Percentiles rank a stretch among this genome's conserved stretches.
Conservation (phyloP, 2,113 vertebrate species). For the Chelonoidis abingdonii region DNA sequence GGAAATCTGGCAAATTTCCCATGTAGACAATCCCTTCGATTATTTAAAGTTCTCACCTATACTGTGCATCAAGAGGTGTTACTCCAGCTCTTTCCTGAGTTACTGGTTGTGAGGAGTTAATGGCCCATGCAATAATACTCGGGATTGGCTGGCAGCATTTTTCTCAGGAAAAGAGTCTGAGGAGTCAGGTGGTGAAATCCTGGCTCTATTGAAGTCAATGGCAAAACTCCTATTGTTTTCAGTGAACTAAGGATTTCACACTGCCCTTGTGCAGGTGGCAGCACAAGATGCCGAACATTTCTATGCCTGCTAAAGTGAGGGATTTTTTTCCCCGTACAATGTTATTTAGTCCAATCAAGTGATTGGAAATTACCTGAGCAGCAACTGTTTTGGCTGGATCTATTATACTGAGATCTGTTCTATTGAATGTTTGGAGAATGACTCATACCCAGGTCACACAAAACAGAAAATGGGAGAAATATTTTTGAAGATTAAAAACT, state of each 20-base stretch:
- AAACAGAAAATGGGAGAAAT: not conserved
- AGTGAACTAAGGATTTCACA: not conserved
- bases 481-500: not conserved
- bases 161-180: not conserved
- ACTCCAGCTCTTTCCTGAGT: no score
- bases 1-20: fast-evolving
- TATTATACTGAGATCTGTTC: not conserved
- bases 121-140: no score
- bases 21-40: fast-evolving
- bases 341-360: not conserved
- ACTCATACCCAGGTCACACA: not conserved
- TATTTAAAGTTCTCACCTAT: no score
- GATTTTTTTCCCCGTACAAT: not conserved
- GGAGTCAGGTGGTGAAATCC: not conserved
- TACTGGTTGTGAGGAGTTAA: no score
- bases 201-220: not conserved
- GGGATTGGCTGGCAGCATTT: not conserved
- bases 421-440: not conserved
- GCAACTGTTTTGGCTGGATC: not conserved
- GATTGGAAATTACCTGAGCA: not conserved
- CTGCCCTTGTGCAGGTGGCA: not conserved
- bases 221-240: fast-evolving
- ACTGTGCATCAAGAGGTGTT: no score
- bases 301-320: not conserved
- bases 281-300: not conserved